Conservation (phyloP, 2,888 invertebrate species). For the Sinelater perroti region DNA sequence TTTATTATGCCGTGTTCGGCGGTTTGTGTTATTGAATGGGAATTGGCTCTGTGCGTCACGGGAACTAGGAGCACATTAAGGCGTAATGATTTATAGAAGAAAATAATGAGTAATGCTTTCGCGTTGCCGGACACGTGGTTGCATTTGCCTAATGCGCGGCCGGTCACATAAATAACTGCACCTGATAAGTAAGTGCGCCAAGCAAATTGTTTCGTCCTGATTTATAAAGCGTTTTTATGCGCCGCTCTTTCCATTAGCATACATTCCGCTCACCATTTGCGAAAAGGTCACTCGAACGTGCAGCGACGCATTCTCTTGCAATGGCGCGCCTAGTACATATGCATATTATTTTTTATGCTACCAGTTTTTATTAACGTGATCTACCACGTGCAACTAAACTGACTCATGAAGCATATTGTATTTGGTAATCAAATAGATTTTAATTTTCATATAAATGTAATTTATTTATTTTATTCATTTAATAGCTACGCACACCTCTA, state of each 20-base stretch:
- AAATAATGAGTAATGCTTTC: slow-evolving; percentile 17
- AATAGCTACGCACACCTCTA: too few species aligned
- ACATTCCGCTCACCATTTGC: neutral
- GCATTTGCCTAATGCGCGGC: too few species aligned
- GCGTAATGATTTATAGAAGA: slow-evolving; percentile 16
- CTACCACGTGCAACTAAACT: too few species aligned
- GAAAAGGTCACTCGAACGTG: slow-evolving; percentile 1
- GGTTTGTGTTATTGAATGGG: slow-evolving; percentile 16
- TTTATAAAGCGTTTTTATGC: slow-evolving; percentile 10
- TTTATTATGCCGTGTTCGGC: slow-evolving; percentile 11
- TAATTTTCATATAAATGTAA: too few species aligned
- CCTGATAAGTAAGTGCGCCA: slow-evolving; percentile 14
- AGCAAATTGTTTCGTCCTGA: slow-evolving; percentile 13
- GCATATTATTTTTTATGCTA: too few species aligned
- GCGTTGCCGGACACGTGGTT: slow-evolving; percentile 10
- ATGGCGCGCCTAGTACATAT: too few species aligned
- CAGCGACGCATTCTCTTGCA: too few species aligned
- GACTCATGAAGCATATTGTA: too few species aligned
- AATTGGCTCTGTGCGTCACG: slow-evolving; percentile 12
- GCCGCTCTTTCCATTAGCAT: neutral
- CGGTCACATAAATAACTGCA: slow-evolving; percentile 9
- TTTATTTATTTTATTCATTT: too few species aligned
- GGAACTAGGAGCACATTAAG: slow-evolving; percentile 12
- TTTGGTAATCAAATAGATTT: too few species aligned
- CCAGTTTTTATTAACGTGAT: too few species aligned